A percentile compares a stretch with the other conserved stretches of the same genome.
Evolutionary conservation across 2,888 invertebrate species (phyloP).

Genomic region (Drosophila bunnanda): DNA sequence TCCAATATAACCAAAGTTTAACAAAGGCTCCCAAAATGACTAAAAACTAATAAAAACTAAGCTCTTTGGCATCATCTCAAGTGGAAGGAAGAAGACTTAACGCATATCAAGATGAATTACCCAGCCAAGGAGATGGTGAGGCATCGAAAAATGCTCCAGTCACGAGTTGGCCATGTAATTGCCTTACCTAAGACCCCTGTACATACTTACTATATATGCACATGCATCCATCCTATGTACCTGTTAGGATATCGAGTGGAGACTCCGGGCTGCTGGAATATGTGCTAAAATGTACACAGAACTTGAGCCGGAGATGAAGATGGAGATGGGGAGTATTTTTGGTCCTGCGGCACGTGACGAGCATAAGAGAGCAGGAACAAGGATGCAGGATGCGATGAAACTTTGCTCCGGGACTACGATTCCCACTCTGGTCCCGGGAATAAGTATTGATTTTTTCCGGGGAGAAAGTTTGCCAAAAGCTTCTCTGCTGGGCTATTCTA

Average conservation of each 20-base stretch:
- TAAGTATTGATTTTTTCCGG: constrained; percentile 64
- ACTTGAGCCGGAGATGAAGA: constrained; percentile 45
- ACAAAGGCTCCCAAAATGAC: neutral
- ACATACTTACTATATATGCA: constrained; percentile 10
- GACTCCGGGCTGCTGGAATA: constrained; percentile 58
- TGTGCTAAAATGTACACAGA: constrained; percentile 71
- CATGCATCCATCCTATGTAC: constrained; percentile 13
- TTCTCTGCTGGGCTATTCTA: constrained; percentile 41
- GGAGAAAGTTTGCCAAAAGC: constrained; percentile 52
- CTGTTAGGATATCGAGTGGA: constrained; percentile 25
- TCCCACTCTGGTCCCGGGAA: constrained; percentile 25
- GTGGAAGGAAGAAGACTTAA: constrained; percentile 1
- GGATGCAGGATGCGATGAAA: constrained; percentile 28
- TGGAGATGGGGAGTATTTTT: constrained; percentile 58
- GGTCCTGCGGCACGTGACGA: constrained; percentile 67
- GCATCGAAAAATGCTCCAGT: constrained; percentile 20
- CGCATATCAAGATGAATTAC: constrained; percentile 12
- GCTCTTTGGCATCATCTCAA: neutral
- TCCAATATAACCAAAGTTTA: neutral
- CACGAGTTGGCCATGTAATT: constrained; percentile 25
- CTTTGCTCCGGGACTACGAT: constrained; percentile 61
- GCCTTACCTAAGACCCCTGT: constrained; percentile 14
- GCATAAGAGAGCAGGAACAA: constrained; percentile 55
- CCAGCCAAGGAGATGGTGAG: neutral
- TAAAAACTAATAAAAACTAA: constrained; percentile 6